Percentiles rank a stretch among this genome's conserved stretches.
These are phyloP conservation scores for Trachemys scripta DNA, from an alignment of 2,113 vertebrate species.

Conservation along the genomic window DNA sequence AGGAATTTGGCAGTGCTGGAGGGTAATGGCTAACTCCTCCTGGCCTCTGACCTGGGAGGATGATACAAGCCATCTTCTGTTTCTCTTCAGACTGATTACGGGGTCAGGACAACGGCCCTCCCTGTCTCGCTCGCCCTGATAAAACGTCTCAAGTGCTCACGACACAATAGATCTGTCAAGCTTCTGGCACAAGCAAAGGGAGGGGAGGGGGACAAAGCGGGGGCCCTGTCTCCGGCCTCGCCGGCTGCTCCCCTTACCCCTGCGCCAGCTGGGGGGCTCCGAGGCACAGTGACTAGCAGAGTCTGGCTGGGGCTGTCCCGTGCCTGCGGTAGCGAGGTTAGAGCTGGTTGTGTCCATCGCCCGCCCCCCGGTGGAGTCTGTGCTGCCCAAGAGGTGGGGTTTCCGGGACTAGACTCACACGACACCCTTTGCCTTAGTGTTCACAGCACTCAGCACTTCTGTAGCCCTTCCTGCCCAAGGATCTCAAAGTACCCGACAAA, in stretches of 20 bases:
- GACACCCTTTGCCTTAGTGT: neutral
- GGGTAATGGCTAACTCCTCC: conserved; percentile 81
- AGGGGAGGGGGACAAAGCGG: conserved; percentile 58
- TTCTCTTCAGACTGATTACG: conserved; percentile 84
- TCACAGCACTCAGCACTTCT: neutral
- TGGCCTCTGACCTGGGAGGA: conserved; percentile 83
- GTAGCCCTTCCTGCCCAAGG: neutral
- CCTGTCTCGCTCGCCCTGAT: conserved; percentile 61
- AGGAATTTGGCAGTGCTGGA: conserved; percentile 77
- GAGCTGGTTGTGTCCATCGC: neutral
- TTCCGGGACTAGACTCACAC: too few species aligned
- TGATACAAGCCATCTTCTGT: conserved; percentile 86
- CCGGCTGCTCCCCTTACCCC: neutral
- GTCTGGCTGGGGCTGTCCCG: neutral
- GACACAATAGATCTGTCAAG: conserved; percentile 71
- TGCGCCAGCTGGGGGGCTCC: neutral
- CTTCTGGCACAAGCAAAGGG: conserved; percentile 49
- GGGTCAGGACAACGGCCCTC: conserved; percentile 78
- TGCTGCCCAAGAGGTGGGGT: too few species aligned
- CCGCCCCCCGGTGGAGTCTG: neutral
- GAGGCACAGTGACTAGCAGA: neutral
- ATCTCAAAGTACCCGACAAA: too few species aligned
- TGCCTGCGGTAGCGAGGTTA: neutral
- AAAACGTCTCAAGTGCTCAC: conserved; percentile 71
- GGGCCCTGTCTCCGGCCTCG: neutral